Base-by-base conservation (phyloP, 2,888 invertebrate species). In the Punctoribates punctum region DNA sequence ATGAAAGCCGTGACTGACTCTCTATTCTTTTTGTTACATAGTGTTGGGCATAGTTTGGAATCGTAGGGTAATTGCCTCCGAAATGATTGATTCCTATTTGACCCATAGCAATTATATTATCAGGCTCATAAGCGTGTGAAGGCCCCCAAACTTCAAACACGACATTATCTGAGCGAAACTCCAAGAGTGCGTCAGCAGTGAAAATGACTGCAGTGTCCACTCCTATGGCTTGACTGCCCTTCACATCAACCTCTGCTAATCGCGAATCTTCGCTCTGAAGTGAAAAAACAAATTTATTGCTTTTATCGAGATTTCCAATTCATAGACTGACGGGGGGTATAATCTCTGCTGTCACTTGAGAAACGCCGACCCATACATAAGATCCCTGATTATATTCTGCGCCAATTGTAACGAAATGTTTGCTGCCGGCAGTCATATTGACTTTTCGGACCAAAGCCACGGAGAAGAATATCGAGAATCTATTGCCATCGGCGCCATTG, bases 351-450 rank as follows among this genome's bases (percentile, higher is more conserved):
- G 77, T 79, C 6, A 80, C 78, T 78, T 80, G 79, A 3, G 80
- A 79, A 25, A 80, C 79, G 20, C 79, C 80, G 20, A 80, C 79
- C 80, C 80, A 80, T 11, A 80, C 75, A 29, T 78, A 78, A 0
- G 77, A 79, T 34, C 80, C 79, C 73, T 79, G 79, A 51, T 79
- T 79, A 51, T 79, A 80, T 57, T 80, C 80, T 13, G 79, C 80
- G 34, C 80, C 80, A 8, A 78, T 77, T 5, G 79, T 80, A 1
- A 80, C 79, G 13, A 77, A 75, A 25, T 80, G 79, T 38, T 78
- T 79, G 23, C 74, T 77, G 0, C 79, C 78, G 62, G 74, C 78
- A 13, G 65, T 67, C 0, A 78, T 77, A 4, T 48, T 70, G 11
- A 75, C 72, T 51, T 80, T 79, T 27, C 79, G 75, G 23, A 78